These are phyloP conservation scores for Epinotia brunnichana DNA, from an alignment of 2,888 invertebrate genomes.

Conservation along the genomic window DNA sequence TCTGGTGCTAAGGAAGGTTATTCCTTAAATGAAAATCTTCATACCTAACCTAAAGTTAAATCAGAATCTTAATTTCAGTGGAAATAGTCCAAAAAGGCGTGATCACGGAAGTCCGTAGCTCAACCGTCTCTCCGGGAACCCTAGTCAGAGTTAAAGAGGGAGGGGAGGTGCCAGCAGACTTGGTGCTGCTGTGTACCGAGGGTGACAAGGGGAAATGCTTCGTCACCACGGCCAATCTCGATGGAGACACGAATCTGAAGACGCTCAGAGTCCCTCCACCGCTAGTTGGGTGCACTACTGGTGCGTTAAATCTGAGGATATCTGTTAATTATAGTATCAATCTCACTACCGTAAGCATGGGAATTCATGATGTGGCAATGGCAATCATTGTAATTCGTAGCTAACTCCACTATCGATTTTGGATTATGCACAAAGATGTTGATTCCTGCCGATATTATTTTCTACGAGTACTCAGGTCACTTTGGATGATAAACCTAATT, in stretches of 20 bases:
- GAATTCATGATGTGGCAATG: too few species aligned
- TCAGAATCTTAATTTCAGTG: slow-evolving; percentile 64
- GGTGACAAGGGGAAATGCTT: slow-evolving; percentile 88
- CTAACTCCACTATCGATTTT: too few species aligned
- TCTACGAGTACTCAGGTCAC: too few species aligned
- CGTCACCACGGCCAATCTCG: slow-evolving; percentile 93
- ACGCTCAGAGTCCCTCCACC: slow-evolving; percentile 79
- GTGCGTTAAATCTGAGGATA: slow-evolving; percentile 52
- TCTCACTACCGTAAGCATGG: neutral
- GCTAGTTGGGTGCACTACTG: slow-evolving; percentile 72
- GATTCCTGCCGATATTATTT: too few species aligned
- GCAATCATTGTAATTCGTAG: too few species aligned
- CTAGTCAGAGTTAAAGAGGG: slow-evolving; percentile 88
- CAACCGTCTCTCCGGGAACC: slow-evolving; percentile 89
- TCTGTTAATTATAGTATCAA: neutral
- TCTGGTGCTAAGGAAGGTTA: too few species aligned
- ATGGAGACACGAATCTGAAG: slow-evolving; percentile 92
- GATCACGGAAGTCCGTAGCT: slow-evolving; percentile 80
- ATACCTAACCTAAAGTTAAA: neutral
- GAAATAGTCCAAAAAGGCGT: slow-evolving; percentile 83
- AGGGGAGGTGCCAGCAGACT: slow-evolving; percentile 91
- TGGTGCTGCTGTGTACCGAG: slow-evolving; percentile 88
- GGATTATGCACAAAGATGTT: too few species aligned
- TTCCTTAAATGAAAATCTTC: too few species aligned
- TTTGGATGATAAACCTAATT: neutral